Evolutionary conservation across 1,140 invertebrate genomes (phyloP).

Genomic region (Sipha flava): DNA sequence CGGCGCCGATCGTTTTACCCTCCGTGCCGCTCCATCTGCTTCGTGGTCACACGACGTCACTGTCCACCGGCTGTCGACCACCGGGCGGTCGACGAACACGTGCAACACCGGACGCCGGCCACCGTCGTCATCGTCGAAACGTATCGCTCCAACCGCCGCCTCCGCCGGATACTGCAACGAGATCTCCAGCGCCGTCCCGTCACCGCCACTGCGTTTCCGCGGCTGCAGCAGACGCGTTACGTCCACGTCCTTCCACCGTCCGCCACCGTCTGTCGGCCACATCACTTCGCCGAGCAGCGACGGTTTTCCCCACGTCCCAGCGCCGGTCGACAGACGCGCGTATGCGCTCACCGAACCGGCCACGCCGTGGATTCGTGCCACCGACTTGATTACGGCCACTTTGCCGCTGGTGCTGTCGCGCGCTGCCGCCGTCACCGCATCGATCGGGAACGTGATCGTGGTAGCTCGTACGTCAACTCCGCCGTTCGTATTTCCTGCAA

Average conservation of each 20-base stretch:
- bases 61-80: not conserved
- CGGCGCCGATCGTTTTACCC: not conserved
- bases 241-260: slow-evolving; percentile 10
- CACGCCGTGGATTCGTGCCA: not conserved
- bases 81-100: not conserved
- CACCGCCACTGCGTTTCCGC: not conserved
- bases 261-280: not conserved
- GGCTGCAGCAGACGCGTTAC: not conserved
- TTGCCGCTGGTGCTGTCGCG: not conserved
- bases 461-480: not conserved
- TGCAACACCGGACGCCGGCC: not conserved
- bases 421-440: too few relatives aligned
- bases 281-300: not conserved
- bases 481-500: not conserved
- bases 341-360: not conserved
- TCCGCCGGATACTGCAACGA: not conserved
- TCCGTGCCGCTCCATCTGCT: not conserved
- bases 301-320: not conserved
- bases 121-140: not conserved
- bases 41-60: not conserved
- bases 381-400: not conserved
- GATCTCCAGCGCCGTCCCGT: not conserved
- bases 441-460: not conserved
- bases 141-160: not conserved
- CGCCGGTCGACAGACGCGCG: not conserved